Evolutionary conservation across 2,113 vertebrate genomes (phyloP).

Genomic region (Notothenia coriiceps): DNA sequence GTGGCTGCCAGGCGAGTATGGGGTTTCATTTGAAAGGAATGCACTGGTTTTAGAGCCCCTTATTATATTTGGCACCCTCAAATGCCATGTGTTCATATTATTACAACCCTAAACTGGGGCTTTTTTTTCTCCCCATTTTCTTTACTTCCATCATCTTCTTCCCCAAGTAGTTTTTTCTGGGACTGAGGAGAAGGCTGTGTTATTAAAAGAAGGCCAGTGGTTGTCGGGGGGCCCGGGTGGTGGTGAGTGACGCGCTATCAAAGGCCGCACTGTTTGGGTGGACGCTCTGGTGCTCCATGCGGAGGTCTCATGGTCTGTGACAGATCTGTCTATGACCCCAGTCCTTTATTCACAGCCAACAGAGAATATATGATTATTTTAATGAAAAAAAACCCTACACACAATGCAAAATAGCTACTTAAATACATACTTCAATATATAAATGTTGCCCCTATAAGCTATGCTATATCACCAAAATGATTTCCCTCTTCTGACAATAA

Average conservation of each 20-base stretch:
- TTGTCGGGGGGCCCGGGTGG: constrained; percentile 54
- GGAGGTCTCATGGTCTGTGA: constrained; percentile 76
- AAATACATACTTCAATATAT: neutral
- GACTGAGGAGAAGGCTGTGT: constrained; percentile 63
- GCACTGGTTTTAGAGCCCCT: constrained; percentile 76
- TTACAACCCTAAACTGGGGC: constrained; percentile 73
- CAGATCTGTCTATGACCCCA: constrained; percentile 63
- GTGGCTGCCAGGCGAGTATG: constrained; percentile 75
- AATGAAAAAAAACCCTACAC: constrained; percentile 4
- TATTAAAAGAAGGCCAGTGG: constrained; percentile 74
- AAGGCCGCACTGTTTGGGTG: constrained; percentile 79
- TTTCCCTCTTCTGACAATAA: neutral
- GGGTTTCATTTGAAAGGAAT: constrained; percentile 83
- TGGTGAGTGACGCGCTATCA: constrained; percentile 79
- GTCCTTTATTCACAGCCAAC: constrained; percentile 21
- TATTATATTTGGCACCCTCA: constrained; percentile 86
- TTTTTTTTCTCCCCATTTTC: constrained; percentile 59
- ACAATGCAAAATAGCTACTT: neutral
- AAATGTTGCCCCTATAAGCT: neutral
- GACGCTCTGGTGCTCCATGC: constrained; percentile 58
- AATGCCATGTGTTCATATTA: constrained; percentile 80
- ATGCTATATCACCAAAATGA: neutral
- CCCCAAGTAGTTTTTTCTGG: constrained; percentile 49
- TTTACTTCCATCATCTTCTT: constrained; percentile 66
- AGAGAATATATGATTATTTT: constrained; percentile 37